Evolutionary conservation across 2,888 invertebrate genomes (phyloP), one percentile per base, ranked within the genome.

Genomic region (Matsumyia berberina): DNA sequence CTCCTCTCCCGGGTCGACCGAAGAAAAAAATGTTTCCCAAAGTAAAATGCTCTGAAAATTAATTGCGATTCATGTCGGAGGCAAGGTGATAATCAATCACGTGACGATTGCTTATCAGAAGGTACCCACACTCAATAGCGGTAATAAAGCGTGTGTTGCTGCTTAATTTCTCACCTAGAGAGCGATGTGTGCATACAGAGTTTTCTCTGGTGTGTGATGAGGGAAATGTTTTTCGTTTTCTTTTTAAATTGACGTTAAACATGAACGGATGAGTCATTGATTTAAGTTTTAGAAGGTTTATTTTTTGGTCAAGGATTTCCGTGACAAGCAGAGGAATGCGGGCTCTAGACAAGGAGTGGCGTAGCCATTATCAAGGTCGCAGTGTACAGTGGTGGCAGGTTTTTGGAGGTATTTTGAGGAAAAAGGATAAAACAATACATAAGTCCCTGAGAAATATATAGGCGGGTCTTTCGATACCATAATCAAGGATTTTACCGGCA

Each of bases 231-330:
- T 24, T 24, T 15, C 37, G 44, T 19, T 11, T 33, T 33, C 12
- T 60, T 17, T 62, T 31, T 35, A 46, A 62, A 35, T 64, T 62
- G 51, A 53, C 12, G 53, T 64, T 55, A 11, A 76, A 57, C 81
- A 64, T 44, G 70, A 81, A 76, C 35, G 24, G 64, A 81, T 81
- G 66, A 80, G 67, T 80, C 80, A 74, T 46, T 80, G 17, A 35
- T 67, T 60, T 53, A 69, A 51, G 57, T 62, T 70, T 78, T 1
- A 66, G 55, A 31, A 42, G 24, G 31, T 62, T 51, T 35, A 9
- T 31, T 70, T 66, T 73, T 73, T 66, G 79, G 73, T 60, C 79
- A 80, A 80, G 79, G 79, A 73, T 66, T 57, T 69, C n/a, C 37
- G 42, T 17, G 31, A n/a, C n/a, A n/a, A n/a, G n/a, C n/a, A n/a